A percentile compares a stretch with the other conserved stretches of the same genome.
These are phyloP conservation scores for Mus minutoides DNA, from an alignment of 2,797 vertebrate species.

Conservation along the genomic window DNA sequence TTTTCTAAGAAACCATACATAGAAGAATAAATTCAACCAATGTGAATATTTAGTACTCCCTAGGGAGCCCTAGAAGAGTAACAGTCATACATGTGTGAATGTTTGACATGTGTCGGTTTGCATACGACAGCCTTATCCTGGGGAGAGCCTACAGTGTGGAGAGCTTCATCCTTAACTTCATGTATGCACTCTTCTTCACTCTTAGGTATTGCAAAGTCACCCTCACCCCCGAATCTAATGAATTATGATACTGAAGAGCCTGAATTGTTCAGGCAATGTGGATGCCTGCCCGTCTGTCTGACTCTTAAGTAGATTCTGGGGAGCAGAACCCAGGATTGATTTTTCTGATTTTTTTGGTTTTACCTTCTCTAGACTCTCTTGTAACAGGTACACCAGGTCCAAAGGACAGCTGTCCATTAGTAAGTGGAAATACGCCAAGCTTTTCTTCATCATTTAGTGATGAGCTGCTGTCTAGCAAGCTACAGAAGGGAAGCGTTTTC, in stretches of 20 bases:
- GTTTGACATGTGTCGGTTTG: neutral
- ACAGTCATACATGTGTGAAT: neutral
- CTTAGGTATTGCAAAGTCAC: neutral
- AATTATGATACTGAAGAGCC: neutral
- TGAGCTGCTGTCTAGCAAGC: neutral
- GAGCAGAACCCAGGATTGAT: neutral
- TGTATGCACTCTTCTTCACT: neutral
- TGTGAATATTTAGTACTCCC: constrained; percentile 13
- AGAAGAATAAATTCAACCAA: constrained; percentile 28
- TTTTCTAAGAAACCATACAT: neutral
- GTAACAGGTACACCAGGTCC: neutral
- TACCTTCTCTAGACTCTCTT: neutral
- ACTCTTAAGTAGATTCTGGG: neutral
- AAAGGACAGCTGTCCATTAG: neutral
- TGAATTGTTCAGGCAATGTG: neutral
- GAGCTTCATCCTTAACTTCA: neutral
- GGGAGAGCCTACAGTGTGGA: neutral
- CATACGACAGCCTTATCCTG: neutral
- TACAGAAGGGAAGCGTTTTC: neutral
- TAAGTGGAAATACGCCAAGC: neutral
- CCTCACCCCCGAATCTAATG: neutral
- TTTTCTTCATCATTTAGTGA: neutral
- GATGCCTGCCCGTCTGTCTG: neutral
- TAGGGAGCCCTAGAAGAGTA: constrained; percentile 12
- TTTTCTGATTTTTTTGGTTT: constrained; percentile 43